Base-by-base conservation (phyloP, 1,140 invertebrate genomes). In the Choristoneura fumiferana region DNA sequence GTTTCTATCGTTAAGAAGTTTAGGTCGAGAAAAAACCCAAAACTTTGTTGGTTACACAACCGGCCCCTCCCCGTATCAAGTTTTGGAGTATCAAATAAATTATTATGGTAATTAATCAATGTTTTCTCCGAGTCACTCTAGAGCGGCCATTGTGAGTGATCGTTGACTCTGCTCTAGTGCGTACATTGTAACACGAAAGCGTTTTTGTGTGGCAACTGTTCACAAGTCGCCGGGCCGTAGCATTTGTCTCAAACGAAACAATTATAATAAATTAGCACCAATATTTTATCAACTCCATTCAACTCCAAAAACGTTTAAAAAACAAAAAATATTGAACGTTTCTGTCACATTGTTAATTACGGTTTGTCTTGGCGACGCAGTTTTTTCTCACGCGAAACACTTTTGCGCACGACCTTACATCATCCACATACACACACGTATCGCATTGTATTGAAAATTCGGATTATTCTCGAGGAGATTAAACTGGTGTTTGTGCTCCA, bases 91-190 rank as follows among this genome's bases (percentile, higher is more conserved):
- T 89, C 86, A 87, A 89, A 89, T 89, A 89, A 89, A 89, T 89
- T 84, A 89, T 89, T 89, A 87, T 89, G 84, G 83, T 89, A 89
- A 89, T 89, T 89, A 89, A 89, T 87, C 84, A 89, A 87, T 85
- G 84, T 89, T 89, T 87, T 89, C 86, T 87, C 80, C 86, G 71
- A 89, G 86, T 89, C 86, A 89, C 84, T 89, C 77, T 71, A 65
- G 77, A 68, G 67, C 68, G 63, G 33, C 71, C 64, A 86, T 86
- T 87, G 86, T 89, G 82, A 87, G 78, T 88, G 85, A 88, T 85
- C 83, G 84, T 76, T 77, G 82, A 78, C 78, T 83, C 37, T 34
- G 62, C 58, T 49, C 43, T 49, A 55, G 58, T 60, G 63, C 17
- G 68, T 73, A 73, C 67, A 67, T 62, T 62, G 54, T 49, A 29